Evolutionary conservation across 2,888 invertebrate species (phyloP).

Genomic region (Caenorhabditis macrosperma): DNA sequence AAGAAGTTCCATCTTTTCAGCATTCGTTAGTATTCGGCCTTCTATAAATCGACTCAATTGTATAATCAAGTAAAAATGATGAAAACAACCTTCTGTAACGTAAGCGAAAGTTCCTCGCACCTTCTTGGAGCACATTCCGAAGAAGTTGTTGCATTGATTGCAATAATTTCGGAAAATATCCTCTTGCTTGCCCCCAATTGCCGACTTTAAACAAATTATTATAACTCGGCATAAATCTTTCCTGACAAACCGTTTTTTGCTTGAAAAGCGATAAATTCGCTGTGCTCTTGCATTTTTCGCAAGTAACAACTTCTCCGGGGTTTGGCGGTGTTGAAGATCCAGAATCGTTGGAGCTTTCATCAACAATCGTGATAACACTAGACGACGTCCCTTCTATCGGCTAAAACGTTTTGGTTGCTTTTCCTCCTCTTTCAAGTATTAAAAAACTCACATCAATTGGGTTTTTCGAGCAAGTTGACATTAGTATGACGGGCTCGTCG

Average conservation of each 20-base stretch:
- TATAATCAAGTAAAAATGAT: neutral
- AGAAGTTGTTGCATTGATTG: neutral
- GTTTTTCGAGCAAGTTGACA: neutral
- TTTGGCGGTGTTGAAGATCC: neutral
- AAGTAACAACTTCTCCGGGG: neutral
- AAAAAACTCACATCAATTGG: slow-evolving; percentile 10
- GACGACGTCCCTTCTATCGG: slow-evolving; percentile 5
- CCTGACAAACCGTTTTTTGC: neutral
- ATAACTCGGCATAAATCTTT: neutral
- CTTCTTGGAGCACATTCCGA: slow-evolving; percentile 38
- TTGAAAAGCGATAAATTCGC: neutral
- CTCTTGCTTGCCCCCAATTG: slow-evolving; percentile 3
- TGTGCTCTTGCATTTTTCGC: neutral
- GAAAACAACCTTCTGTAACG: slow-evolving; percentile 28
- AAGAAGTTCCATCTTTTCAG: slow-evolving; percentile 8
- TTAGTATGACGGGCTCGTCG: neutral
- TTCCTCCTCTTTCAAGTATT: no score
- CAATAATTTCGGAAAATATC: slow-evolving; percentile 17
- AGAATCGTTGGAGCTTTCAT: slow-evolving; percentile 12
- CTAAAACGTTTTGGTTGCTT: no score
- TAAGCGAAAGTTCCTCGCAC: neutral
- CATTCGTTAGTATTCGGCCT: slow-evolving; percentile 6
- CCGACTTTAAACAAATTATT: neutral
- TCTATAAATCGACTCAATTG: neutral
- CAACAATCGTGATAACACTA: neutral